Conservation (phyloP, 2,888 invertebrate genomes). For the Pogonocherus hispidulus region DNA sequence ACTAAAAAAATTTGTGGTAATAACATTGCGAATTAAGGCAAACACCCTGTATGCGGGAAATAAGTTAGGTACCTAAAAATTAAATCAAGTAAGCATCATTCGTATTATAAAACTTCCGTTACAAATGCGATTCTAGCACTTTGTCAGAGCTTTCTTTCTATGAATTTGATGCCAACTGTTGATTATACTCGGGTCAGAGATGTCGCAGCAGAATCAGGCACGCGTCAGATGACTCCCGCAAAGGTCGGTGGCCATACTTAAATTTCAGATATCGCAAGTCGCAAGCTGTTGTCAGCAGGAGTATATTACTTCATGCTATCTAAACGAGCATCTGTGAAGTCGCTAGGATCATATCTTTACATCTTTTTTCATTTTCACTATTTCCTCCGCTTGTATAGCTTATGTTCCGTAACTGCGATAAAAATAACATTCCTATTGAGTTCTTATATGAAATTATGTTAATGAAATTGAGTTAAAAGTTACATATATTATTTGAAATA, state of each 20-base stretch:
- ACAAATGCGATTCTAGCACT: slow-evolving; percentile 2
- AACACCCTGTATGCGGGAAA: no score
- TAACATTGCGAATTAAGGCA: no score
- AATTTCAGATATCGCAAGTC: slow-evolving; percentile 19
- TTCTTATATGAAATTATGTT: no score
- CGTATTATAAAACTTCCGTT: not conserved
- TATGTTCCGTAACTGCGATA: no score
- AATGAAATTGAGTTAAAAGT: no score
- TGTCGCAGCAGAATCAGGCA: slow-evolving; percentile 38
- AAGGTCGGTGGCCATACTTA: slow-evolving; percentile 43
- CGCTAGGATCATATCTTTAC: slow-evolving; percentile 7
- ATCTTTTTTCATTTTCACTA: not conserved
- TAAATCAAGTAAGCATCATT: no score
- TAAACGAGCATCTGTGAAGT: slow-evolving; percentile 12
- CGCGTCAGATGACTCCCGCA: slow-evolving; percentile 41
- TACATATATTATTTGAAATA: no score
- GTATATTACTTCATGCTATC: slow-evolving; percentile 18
- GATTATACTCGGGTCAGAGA: slow-evolving; percentile 38
- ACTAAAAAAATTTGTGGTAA: no score
- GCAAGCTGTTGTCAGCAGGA: slow-evolving; percentile 14
- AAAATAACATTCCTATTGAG: no score
- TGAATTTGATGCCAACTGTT: slow-evolving; percentile 34
- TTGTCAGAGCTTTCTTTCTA: slow-evolving; percentile 34
- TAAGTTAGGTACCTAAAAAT: no score
- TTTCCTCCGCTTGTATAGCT: not conserved